Evolutionary conservation across 1,140 invertebrate genomes (phyloP).

Genomic region (Triops longicaudatus): DNA sequence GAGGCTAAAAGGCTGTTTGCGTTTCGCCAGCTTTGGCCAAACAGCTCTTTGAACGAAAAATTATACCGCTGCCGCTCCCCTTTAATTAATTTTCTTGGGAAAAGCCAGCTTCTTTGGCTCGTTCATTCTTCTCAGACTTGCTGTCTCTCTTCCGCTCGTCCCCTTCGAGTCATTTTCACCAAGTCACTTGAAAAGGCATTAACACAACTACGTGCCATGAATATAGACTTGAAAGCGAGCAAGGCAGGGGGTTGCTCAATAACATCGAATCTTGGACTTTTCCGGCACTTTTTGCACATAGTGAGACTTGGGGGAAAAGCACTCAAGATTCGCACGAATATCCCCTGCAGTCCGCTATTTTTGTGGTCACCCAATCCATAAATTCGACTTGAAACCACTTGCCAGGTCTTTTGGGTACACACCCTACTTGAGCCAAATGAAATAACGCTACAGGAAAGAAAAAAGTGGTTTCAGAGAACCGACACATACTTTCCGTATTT

Average conservation of each 20-base stretch:
- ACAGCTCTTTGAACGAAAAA: not conserved
- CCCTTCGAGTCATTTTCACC: constrained; percentile 11
- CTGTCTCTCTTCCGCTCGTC: not conserved
- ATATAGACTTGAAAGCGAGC: not conserved
- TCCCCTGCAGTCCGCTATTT: not conserved
- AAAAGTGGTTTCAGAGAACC: no score
- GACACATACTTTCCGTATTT: no score
- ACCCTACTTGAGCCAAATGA: no score
- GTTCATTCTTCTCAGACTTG: not conserved
- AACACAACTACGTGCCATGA: constrained; percentile 7
- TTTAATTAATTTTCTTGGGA: not conserved
- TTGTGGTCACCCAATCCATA: not conserved
- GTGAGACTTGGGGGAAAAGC: not conserved
- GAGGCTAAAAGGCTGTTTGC: not conserved
- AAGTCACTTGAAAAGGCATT: not conserved
- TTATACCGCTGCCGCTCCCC: not conserved
- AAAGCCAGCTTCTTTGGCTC: no score
- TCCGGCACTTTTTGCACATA: not conserved
- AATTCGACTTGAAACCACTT: not conserved
- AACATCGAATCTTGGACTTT: not conserved
- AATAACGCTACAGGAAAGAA: no score
- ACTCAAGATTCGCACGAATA: not conserved
- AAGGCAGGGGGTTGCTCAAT: not conserved
- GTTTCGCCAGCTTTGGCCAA: not conserved
- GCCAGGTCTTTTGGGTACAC: not conserved